These are phyloP conservation scores for Alaudala cheleensis DNA, from an alignment of 2,113 vertebrate species.

Conservation along the genomic window DNA sequence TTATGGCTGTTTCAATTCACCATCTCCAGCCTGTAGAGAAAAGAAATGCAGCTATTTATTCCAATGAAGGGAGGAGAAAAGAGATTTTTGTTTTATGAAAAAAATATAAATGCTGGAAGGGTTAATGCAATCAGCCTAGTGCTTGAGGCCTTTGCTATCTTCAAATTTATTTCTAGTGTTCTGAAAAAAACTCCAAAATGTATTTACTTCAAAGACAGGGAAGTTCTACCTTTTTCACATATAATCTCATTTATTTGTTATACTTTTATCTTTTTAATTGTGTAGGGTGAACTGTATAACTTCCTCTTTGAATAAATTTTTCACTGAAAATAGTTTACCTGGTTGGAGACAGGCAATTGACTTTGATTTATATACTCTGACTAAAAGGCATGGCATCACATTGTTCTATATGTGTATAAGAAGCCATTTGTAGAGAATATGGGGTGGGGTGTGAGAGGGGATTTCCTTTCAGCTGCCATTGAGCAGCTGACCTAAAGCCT, in stretches of 20 bases:
- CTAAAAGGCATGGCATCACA: neutral
- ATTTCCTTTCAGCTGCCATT: neutral
- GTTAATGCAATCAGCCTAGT: neutral
- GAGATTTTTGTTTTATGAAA: neutral
- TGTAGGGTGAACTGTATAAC: neutral
- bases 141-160: neutral
- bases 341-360: neutral
- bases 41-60: slow-evolving; percentile 23
- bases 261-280: neutral
- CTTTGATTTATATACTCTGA: neutral
- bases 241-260: neutral
- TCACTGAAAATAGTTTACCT: neutral
- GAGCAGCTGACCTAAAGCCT: slow-evolving; percentile 5
- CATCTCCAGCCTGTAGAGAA: neutral
- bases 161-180: neutral
- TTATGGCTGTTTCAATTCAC: slow-evolving; percentile 42
- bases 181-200: neutral
- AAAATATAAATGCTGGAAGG: neutral
- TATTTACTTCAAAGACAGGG: neutral
- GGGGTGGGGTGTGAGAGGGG: neutral
- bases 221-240: neutral
- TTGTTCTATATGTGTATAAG: neutral
- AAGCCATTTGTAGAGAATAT: accelerated
- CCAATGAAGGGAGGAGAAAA: neutral
- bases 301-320: neutral